Percentiles rank a stretch among this genome's conserved stretches.
These are phyloP conservation scores for Eretmochelys imbricata DNA, from an alignment of 2,113 vertebrate genomes.

Conservation along the genomic window DNA sequence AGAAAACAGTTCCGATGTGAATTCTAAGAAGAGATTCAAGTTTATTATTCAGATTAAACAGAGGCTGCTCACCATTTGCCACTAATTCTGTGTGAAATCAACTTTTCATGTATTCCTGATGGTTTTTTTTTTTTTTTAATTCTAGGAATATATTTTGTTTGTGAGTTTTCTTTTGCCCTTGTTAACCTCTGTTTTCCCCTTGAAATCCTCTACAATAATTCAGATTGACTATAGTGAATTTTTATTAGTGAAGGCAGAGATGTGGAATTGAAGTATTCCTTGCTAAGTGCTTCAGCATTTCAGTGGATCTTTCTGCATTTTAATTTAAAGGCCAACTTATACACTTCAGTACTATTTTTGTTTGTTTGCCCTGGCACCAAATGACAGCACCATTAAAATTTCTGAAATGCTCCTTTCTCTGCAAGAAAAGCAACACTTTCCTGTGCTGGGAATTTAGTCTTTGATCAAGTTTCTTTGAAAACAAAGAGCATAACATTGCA, in stretches of 20 bases:
- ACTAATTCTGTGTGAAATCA: slow-evolving; percentile 3
- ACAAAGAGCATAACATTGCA: slow-evolving; percentile 1
- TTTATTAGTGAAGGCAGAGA: slow-evolving; percentile 20
- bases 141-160: not conserved
- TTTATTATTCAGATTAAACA: not conserved
- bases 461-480: not conserved
- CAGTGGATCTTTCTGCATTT: not conserved
- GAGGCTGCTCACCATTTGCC: not conserved
- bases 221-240: not conserved
- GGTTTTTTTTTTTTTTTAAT: not conserved
- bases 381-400: not conserved
- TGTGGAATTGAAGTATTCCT: slow-evolving; percentile 15
- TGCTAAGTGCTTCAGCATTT: not conserved
- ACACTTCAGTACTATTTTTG: not conserved
- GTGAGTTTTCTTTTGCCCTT: not conserved
- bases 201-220: slow-evolving; percentile 31
- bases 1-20: not conserved
- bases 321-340: not conserved
- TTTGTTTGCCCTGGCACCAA: not conserved
- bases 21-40: not conserved
- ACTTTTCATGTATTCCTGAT: not conserved
- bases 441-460: not conserved
- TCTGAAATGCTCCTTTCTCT: not conserved
- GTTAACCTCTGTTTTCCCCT: not conserved
- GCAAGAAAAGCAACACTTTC: not conserved